Evolutionary conservation across 23 tunicate species (phyloP), one percentile per base, ranked within the genome.

Genomic region (Clavelina lepadiformis): DNA sequence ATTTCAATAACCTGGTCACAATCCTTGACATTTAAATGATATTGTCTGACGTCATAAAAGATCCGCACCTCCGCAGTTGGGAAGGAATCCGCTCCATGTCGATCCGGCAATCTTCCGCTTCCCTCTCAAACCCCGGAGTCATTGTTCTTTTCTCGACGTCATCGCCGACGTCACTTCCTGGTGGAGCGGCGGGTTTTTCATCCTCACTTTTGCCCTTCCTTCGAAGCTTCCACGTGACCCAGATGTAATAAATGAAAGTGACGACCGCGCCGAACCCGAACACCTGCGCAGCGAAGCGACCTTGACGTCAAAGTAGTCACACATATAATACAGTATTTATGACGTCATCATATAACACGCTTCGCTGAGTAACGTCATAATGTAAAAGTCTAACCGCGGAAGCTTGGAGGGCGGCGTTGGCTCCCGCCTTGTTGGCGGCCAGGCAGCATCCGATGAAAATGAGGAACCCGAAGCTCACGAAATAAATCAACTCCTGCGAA

Each of bases 351-450:
- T n/a, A n/a, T n/a, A n/a, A n/a, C n/a, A n/a, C n/a, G n/a, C n/a
- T n/a, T n/a, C n/a, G n/a, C n/a, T n/a, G n/a, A n/a, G n/a, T n/a
- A n/a, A n/a, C n/a, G n/a, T n/a, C n/a, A n/a, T n/a, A n/a, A n/a
- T n/a, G n/a, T n/a, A n/a, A n/a, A n/a, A n/a, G n/a, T n/a, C 89
- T 69, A 56, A 89, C 97, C 70, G 97, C 87, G 8, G 84, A 76
- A 0, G 78, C 83, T 56, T 78, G 75, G 28, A 89, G 58, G 0
- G 78, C 83, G 3, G 97, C 68, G 23, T 47, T 41, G 11, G 88
- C 96, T 18, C 41, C 67, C 15, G 97, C 56, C 28, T 89, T 81
- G 65, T 60, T 75, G 28, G 97, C 97, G 11, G 97, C 91, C 0
- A 89, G 55, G 49, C 97, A 89, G 36, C 89, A 82, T 27, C 91